Evolutionary conservation across 2,888 invertebrate genomes (phyloP).

Genomic region (Hyppa rectilinea): DNA sequence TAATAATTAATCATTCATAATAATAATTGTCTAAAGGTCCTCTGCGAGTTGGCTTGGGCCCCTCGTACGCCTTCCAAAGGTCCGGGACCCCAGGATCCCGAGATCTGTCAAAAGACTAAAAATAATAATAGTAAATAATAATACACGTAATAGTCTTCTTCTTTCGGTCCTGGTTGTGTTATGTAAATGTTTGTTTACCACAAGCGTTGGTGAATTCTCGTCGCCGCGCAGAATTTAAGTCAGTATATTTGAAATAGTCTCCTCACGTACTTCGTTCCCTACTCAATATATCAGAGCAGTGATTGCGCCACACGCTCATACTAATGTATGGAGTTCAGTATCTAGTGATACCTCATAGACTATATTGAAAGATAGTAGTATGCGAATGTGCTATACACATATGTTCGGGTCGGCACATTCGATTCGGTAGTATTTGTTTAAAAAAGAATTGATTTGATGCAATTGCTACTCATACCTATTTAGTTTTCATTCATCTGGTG

Average conservation of each 20-base stretch:
- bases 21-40: no score
- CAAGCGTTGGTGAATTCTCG: not conserved
- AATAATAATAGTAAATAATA: no score
- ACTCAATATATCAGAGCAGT: constrained; percentile 78
- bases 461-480: not conserved
- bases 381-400: not conserved
- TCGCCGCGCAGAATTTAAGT: constrained; percentile 2
- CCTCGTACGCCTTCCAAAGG: no score
- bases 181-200: not conserved
- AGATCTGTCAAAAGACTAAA: no score
- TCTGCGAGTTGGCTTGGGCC: no score
- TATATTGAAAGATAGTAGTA: constrained; percentile 8
- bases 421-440: no score
- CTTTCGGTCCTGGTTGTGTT: no score
- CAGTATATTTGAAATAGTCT: constrained; percentile 63
- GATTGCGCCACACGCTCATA: constrained; percentile 79
- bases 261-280: constrained; percentile 72
- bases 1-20: no score
- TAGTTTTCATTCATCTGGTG: no score
- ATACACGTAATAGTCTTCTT: no score
- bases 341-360: constrained; percentile 25
- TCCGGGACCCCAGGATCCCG: no score
- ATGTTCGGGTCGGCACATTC: not conserved
- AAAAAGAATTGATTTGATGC: not conserved
- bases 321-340: constrained; percentile 76